A percentile compares a stretch with the other conserved stretches of the same genome.
phyloP scores from a whole-genome alignment of 1,140 invertebrate genomes.

The Calliopsis andreniformis region DNA sequence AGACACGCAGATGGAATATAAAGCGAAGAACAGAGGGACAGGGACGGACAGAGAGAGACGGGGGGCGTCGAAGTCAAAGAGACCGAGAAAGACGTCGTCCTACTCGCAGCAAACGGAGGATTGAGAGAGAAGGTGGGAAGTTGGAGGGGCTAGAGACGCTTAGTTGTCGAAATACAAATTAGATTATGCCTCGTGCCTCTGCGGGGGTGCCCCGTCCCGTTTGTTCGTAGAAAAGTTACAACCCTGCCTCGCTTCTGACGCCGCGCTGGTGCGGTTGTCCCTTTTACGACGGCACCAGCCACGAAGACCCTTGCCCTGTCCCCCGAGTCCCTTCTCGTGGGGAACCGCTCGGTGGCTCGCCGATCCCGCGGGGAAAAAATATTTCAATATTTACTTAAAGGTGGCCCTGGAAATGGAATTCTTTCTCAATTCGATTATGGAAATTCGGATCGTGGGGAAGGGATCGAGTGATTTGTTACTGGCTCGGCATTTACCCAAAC shows the following conservation, averaged over 20 bases:
- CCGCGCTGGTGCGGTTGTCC: conserved; percentile 37
- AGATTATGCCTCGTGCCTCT: conserved; percentile 74
- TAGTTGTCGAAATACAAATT: conserved; percentile 74
- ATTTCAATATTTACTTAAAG: conserved; percentile 60
- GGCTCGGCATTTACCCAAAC: neutral
- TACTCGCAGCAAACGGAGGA: neutral
- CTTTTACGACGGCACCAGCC: conserved; percentile 36
- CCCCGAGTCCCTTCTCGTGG: conserved; percentile 33
- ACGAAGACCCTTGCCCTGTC: conserved; percentile 45
- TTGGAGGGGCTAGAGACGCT: conserved; percentile 58
- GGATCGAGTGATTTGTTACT: conserved; percentile 11
- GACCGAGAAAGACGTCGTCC: conserved; percentile 6
- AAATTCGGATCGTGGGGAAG: neutral
- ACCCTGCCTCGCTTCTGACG: conserved; percentile 50
- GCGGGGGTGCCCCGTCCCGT: conserved; percentile 62
- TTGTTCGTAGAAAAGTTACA: conserved; percentile 72
- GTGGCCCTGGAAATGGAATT: conserved; percentile 45
- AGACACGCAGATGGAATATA: conserved; percentile 42
- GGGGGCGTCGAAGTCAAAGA: conserved; percentile 4
- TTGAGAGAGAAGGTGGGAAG: conserved; percentile 1
- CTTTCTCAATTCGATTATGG: conserved; percentile 42
- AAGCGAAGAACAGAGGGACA: conserved; percentile 11
- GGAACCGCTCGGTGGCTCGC: conserved; percentile 20
- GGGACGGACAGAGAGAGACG: neutral
- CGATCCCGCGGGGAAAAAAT: conserved; percentile 41